These are phyloP conservation scores for Lasiurus cinereus DNA, from an alignment of 2,113 vertebrate genomes.

Conservation along the genomic window DNA sequence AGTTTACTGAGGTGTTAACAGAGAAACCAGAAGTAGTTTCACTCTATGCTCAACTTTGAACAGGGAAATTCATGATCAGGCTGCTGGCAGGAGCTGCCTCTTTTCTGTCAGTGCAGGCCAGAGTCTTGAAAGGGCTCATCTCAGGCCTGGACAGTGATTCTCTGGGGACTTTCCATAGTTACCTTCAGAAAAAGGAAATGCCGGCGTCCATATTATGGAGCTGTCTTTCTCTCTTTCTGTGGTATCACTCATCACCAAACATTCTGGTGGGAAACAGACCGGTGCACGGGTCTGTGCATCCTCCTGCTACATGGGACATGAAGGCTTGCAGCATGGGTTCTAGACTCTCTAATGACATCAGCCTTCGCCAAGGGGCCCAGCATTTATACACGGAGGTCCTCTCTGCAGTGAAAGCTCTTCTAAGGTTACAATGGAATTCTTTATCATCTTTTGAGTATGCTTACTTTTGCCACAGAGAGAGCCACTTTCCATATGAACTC, in stretches of 20 bases:
- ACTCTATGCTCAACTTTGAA: background rate
- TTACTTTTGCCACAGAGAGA: background rate
- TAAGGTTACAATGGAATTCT: background rate
- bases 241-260: background rate
- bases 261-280: background rate
- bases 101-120: background rate
- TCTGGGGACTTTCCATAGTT: background rate
- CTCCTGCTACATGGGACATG: background rate
- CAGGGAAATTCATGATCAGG: background rate
- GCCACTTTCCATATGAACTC: background rate
- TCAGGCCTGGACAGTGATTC: background rate
- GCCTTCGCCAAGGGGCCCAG: background rate
- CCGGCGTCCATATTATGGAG: background rate
- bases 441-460: background rate
- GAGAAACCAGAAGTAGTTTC: background rate
- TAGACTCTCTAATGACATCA: background rate
- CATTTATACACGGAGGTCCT: background rate
- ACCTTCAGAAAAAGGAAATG: conserved; percentile 21
- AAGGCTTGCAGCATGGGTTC: background rate
- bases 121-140: background rate
- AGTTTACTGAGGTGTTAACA: background rate
- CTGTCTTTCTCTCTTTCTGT: background rate
- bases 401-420: background rate
- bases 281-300: background rate
- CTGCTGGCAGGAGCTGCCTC: background rate